These are phyloP conservation scores for Athalia circularis DNA, from an alignment of 2,888 invertebrate species.

Conservation along the genomic window DNA sequence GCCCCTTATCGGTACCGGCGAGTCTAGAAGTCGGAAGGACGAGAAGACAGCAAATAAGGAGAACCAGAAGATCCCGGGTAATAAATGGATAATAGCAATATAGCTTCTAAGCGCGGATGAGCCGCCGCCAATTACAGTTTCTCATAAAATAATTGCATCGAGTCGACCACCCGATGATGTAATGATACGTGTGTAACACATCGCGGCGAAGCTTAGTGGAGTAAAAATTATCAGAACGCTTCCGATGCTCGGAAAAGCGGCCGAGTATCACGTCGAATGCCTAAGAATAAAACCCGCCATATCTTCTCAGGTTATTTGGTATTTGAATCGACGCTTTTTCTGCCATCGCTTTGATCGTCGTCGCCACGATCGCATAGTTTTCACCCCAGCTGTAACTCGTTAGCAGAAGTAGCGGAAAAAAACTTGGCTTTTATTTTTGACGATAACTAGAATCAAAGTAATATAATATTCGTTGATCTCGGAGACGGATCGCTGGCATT, in stretches of 20 bases:
- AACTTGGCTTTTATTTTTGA: neutral
- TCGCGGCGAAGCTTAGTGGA: neutral
- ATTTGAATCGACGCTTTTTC: too few species aligned
- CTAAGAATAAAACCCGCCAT: too few species aligned
- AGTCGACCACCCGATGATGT: conserved; percentile 18
- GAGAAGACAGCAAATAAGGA: neutral
- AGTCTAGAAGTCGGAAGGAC: neutral
- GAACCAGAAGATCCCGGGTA: neutral
- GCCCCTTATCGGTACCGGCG: conserved; percentile 19
- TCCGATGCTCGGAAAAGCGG: too few species aligned
- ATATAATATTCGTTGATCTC: too few species aligned
- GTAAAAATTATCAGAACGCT: conserved; percentile 23
- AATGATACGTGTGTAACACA: conserved; percentile 5
- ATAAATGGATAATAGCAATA: conserved; percentile 27
- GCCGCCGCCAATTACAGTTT: conserved; percentile 8
- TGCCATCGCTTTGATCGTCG: too few species aligned
- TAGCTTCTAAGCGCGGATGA: neutral
- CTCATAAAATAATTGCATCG: conserved; percentile 29
- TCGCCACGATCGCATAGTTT: too few species aligned
- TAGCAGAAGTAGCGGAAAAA: conserved; percentile 11
- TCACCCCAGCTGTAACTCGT: conserved; percentile 25
- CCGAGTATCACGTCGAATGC: too few species aligned
- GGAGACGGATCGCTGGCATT: too few species aligned
- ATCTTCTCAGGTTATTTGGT: too few species aligned
- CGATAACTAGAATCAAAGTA: conserved; percentile 8